Evolutionary conservation across 2,888 invertebrate species (phyloP), one percentile per base, ranked within the genome.

Genomic region (Ormyrus nitidulus): DNA sequence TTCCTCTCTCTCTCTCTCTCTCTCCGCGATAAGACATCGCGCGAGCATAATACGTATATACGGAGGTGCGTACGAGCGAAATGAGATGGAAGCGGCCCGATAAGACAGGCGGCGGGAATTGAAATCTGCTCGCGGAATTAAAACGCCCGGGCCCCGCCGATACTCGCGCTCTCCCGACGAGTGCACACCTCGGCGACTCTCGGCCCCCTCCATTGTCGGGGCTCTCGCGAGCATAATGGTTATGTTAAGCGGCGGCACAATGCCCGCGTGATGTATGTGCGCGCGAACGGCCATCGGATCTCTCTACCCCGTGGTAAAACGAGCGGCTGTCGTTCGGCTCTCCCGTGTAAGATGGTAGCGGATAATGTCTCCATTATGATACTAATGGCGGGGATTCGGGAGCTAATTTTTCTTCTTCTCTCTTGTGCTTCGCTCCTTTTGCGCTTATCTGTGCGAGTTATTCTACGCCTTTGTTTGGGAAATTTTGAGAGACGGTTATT

Each of bases 71-170:
- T 34, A 7, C n/a, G 56, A 34, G 77, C 58, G 54, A 70, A 77
- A 65, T 58, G 70, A 77, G 77, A 71, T 71, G 64, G 71, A 77
- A 71, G 19, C 9, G 11, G 34, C 34, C 34, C 70, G 77, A 70
- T 70, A 77, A 68, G 54, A 58, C n/a, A 34, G 56, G 6, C 61
- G 48, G 70, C 5, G 5, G 58, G n/a, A 66, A 66, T 65, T 66
- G 69, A 75, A 76, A 76, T 61, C 54, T 69, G 69, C 34, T 76
- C 61, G 10, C 61, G 62, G n/a, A 34, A 34, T 34, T 34, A 34
- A 34, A 34, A 34, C 34, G 34, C 34, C 34, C 34, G 34, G 34
- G 44, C 3, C 10, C 13, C 58, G 70, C 34, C n/a, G 56, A 66
- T 68, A 66, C 51, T 68, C 59, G 61, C 46, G 51, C 53, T 34